Percentiles rank a stretch among this genome's conserved stretches.
These are phyloP conservation scores for Lophochroa leadbeateri DNA, from an alignment of 2,113 vertebrate species.

Conservation along the genomic window DNA sequence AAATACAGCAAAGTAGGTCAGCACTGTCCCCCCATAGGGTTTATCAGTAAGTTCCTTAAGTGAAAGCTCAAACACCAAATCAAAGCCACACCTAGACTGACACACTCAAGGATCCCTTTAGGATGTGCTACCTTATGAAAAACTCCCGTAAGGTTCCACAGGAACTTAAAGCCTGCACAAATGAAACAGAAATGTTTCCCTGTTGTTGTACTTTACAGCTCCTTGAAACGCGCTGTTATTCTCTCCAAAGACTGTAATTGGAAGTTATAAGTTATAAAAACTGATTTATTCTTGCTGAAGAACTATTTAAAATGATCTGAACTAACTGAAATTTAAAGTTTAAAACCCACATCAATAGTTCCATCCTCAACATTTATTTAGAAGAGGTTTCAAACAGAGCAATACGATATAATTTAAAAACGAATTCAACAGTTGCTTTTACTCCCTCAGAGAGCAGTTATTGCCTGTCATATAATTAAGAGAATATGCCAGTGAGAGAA, in stretches of 20 bases:
- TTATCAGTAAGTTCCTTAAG: background rate
- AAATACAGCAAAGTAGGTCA: conserved; percentile 34
- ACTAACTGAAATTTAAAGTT: conserved; percentile 66
- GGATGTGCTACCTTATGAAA: background rate
- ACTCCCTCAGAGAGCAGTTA: conserved; percentile 34
- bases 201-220: conserved; percentile 16
- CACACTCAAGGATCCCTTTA: background rate
- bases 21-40: background rate
- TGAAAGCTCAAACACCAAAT: background rate
- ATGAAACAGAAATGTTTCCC: background rate
- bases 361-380: conserved; percentile 51
- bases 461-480: conserved; percentile 38
- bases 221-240: conserved; percentile 18
- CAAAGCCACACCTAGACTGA: conserved; percentile 26
- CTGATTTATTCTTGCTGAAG: conserved; percentile 61
- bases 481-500: conserved; percentile 15
- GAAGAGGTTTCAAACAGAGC: background rate
- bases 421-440: conserved; percentile 25
- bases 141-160: background rate
- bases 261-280: conserved; percentile 63
- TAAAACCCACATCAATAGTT: conserved; percentile 47
- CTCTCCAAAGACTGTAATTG: conserved; percentile 31
- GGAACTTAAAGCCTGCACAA: background rate
- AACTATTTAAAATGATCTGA: conserved; percentile 56
- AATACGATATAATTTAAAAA: conserved; percentile 47